Evolutionary conservation across 2,797 vertebrate species (phyloP).

Genomic region (Helarctos malayanus): DNA sequence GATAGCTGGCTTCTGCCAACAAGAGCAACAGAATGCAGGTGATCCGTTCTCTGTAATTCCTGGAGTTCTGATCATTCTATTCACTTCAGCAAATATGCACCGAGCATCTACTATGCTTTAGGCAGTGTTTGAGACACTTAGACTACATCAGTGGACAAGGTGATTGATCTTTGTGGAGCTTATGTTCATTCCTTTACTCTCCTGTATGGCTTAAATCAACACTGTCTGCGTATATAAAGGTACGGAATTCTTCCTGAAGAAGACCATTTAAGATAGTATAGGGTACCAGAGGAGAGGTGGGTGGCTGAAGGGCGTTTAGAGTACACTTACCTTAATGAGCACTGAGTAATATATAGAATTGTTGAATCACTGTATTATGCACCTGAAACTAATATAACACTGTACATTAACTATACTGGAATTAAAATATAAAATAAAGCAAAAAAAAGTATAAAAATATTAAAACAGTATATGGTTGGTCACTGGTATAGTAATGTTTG

Average conservation of each 20-base stretch:
- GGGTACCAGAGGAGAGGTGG: not conserved
- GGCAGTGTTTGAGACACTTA: not conserved
- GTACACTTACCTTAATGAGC: not conserved
- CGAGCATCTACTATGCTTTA: not conserved
- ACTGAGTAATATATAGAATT: not conserved
- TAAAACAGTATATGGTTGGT: not conserved
- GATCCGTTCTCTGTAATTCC: not conserved
- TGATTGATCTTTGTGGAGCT: not conserved
- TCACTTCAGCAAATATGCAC: accelerated
- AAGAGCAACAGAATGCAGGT: not conserved
- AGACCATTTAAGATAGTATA: not conserved
- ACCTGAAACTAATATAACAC: not conserved
- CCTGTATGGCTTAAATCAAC: not conserved
- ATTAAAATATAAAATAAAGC: not conserved
- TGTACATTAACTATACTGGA: not conserved
- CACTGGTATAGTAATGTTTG: not conserved
- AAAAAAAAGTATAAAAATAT: not conserved
- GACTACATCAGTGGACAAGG: not conserved
- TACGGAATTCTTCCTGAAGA: not conserved
- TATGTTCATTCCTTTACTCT: not conserved
- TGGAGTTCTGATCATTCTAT: not conserved
- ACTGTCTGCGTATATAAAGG: not conserved
- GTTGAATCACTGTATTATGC: not conserved
- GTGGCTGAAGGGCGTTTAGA: not conserved
- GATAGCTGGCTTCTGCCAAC: not conserved